Conservation (phyloP, 2,113 vertebrate genomes). For the Chloebia gouldiae region DNA sequence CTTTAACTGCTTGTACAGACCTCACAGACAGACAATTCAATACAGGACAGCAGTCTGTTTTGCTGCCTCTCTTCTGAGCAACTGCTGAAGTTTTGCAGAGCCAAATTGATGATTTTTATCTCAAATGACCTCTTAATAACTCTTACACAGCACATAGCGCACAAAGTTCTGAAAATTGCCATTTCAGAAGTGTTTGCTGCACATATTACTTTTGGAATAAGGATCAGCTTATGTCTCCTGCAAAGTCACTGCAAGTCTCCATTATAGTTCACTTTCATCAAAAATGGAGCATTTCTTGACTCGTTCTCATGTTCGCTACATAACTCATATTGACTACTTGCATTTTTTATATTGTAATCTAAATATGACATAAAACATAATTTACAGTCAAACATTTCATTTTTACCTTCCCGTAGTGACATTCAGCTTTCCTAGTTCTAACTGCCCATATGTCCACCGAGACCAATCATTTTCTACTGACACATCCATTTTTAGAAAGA, state of each 20-base stretch:
- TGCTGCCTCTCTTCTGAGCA: neutral
- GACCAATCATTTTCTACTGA: conserved; percentile 38
- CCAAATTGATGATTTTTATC: conserved; percentile 10
- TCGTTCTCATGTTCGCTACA: neutral
- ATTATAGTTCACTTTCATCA: neutral
- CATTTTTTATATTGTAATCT: conserved; percentile 9
- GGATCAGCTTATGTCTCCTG: neutral
- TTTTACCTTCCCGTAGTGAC: neutral
- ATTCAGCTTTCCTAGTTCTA: conserved; percentile 29
- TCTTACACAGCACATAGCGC: neutral
- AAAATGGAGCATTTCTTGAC: neutral
- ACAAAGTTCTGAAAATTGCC: neutral
- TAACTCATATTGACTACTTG: neutral
- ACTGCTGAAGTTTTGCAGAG: neutral
- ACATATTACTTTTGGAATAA: neutral
- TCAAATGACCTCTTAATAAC: conserved; percentile 11
- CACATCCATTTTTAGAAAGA: conserved; percentile 21
- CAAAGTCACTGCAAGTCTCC: neutral
- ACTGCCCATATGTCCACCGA: conserved; percentile 17
- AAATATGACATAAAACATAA: conserved; percentile 26
- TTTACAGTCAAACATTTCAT: conserved; percentile 14
- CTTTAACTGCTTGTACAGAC: neutral
- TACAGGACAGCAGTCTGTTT: neutral
- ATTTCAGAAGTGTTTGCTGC: neutral
- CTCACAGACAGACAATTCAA: neutral